Evolutionary conservation across 2,888 invertebrate species (phyloP), one percentile per base, ranked within the genome.

Genomic region (Netelia virgata): DNA sequence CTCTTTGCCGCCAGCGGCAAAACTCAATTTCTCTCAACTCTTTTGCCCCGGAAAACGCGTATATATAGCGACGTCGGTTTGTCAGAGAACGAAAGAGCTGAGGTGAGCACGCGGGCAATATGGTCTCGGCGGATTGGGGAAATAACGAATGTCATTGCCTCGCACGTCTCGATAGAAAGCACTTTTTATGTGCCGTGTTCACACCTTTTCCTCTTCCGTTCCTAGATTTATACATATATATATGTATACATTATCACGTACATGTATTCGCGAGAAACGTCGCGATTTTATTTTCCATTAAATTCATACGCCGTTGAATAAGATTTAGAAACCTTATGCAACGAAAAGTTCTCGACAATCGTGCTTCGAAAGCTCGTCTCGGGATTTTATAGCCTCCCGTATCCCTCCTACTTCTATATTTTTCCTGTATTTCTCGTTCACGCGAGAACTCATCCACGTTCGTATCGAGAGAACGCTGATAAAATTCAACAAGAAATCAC

Each of bases 11-110:
- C 47, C 28, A 66, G 18, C 82, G 55, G 20, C 76, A 47, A 77
- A 85, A 83, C 77, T 81, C 77, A 64, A 83, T 83, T 81, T 76
- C 70, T 74, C 61, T 64, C 36, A 5, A 53, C 74, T 57, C 59
- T 82, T 84, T 79, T 74, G 61, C 57, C n/a, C 20, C 53, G 47
- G 8, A 63, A 57, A 59, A 64, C 47, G 14, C 28, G 47, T 18
- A 55, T 55, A 47, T 6, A 61, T 50, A 14, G 36, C 36, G 14
- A n/a, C 47, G 16, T 53, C n/a, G 18, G 66, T 16, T 63, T 23
- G 47, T 43, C 5, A 18, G 28, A 43, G 59, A n/a, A 18, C 41
- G 66, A 77, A 28, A 69, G 61, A 28, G 16, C 72, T 77, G 61
- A 63, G 73, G 68, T 50, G 59, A 76, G 59, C 53, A 61, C 53